A percentile compares a stretch with the other conserved stretches of the same genome.
phyloP scores from a whole-genome alignment of 2,113 vertebrate genomes.

The Proterorhinus semilunaris region DNA sequence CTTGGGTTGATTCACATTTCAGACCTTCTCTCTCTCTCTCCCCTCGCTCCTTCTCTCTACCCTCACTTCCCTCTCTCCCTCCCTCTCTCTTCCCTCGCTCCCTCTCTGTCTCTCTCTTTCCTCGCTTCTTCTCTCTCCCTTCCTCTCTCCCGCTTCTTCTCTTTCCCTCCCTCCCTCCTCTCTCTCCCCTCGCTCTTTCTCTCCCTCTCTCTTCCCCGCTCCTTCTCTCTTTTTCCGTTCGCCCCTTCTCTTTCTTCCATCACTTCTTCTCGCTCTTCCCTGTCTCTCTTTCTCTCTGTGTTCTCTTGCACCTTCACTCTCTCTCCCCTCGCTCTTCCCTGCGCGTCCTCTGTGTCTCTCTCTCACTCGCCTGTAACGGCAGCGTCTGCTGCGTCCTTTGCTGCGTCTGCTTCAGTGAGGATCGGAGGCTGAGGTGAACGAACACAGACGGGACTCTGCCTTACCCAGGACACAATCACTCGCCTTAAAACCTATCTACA shows the following conservation, averaged over 20 bases:
- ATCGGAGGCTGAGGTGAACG: conserved; percentile 51
- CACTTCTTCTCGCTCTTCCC: background rate
- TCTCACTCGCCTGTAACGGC: conserved; percentile 75
- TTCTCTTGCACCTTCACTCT: background rate
- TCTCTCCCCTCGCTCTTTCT: background rate
- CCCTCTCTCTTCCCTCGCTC: background rate
- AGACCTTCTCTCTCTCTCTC: background rate
- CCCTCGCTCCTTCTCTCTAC: too few species aligned
- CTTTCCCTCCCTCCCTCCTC: background rate
- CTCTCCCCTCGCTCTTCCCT: conserved; percentile 10
- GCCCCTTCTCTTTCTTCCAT: background rate
- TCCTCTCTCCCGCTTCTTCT: background rate
- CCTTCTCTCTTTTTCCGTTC: background rate
- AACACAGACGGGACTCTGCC: conserved; percentile 71
- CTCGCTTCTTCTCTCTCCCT: too few species aligned
- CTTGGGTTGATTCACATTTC: too few species aligned
- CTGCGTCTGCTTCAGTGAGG: conserved; percentile 31
- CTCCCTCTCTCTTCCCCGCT: too few species aligned
- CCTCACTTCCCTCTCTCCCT: too few species aligned
- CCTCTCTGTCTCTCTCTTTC: background rate
- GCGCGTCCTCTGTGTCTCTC: conserved; percentile 68
- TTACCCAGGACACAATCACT: conserved; percentile 64
- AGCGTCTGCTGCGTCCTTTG: conserved; percentile 42
- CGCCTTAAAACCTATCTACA: background rate
- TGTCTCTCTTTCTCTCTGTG: too few species aligned